These are phyloP conservation scores for Drosophila dives DNA, from an alignment of 2,888 invertebrate genomes.

Conservation along the genomic window DNA sequence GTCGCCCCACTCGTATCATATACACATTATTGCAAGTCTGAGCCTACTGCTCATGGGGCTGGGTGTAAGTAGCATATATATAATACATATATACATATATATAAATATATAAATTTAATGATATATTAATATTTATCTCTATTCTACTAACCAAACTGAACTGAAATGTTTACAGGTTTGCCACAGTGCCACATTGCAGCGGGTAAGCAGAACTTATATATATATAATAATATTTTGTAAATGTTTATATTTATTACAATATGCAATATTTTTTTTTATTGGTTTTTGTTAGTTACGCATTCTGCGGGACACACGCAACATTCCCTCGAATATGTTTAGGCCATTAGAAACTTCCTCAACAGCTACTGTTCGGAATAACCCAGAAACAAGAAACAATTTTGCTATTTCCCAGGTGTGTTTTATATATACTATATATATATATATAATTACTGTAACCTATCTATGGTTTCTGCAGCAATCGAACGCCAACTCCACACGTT, in stretches of 20 bases:
- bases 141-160: neutral
- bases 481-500: neutral
- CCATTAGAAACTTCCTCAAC: slow-evolving; percentile 23
- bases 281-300: slow-evolving; percentile 32
- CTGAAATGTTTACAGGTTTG: slow-evolving; percentile 21
- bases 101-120: neutral
- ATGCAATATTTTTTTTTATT: neutral
- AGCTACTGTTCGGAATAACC: neutral
- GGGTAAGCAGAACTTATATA: slow-evolving; percentile 26
- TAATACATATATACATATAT: neutral
- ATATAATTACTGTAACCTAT: neutral
- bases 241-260: neutral
- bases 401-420: slow-evolving; percentile 19
- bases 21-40: slow-evolving; percentile 13
- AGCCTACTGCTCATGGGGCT: slow-evolving; percentile 29
- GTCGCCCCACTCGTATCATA: slow-evolving; percentile 5
- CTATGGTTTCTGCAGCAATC: slow-evolving; percentile 6
- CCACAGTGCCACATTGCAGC: slow-evolving; percentile 19
- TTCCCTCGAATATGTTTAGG: slow-evolving; percentile 56
- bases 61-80: slow-evolving; percentile 34
- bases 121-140: neutral
- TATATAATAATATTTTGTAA: neutral
- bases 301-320: slow-evolving; percentile 47
- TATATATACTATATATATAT: neutral
- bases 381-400: neutral